These are phyloP conservation scores for Thaumatotibia leucotreta DNA, from an alignment of 1,140 invertebrate species.

Conservation along the genomic window DNA sequence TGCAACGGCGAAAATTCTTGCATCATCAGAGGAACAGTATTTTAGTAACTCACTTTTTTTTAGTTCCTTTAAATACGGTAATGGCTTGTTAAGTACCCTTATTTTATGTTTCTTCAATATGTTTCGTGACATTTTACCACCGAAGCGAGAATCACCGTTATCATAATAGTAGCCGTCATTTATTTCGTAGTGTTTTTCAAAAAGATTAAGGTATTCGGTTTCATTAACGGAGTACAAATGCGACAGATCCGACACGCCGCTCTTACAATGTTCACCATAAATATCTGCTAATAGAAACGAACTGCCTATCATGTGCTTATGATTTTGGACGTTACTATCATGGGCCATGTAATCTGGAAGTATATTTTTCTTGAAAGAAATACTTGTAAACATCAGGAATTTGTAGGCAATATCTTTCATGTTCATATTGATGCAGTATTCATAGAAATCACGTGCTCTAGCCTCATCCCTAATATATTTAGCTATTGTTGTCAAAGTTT, in stretches of 20 bases:
- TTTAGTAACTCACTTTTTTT: slow-evolving; percentile 30
- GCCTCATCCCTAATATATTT: slow-evolving; percentile 1
- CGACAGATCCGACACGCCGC: slow-evolving; percentile 13
- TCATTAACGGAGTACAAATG: slow-evolving; percentile 29
- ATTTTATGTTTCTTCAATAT: slow-evolving; percentile 48
- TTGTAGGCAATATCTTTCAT: slow-evolving; percentile 4
- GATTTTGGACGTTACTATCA: not conserved
- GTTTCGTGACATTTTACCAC: slow-evolving; percentile 39
- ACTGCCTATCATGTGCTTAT: slow-evolving; percentile 26
- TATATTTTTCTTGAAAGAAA: slow-evolving; percentile 25
- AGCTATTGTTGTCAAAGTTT: slow-evolving; percentile 7
- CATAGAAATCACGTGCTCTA: slow-evolving; percentile 14
- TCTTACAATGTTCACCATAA: not conserved
- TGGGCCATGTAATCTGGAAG: slow-evolving; percentile 11
- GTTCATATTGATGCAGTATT: slow-evolving; percentile 10
- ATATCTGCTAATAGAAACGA: slow-evolving; percentile 25
- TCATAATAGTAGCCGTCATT: not conserved
- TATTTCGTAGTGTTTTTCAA: slow-evolving; percentile 23
- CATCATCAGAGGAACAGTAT: slow-evolving; percentile 37
- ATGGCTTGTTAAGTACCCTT: slow-evolving; percentile 32
- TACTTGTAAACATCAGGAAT: slow-evolving; percentile 18
- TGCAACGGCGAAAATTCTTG: slow-evolving; percentile 31
- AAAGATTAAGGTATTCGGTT: slow-evolving; percentile 27
- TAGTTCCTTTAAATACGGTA: slow-evolving; percentile 34
- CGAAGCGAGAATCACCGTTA: slow-evolving; percentile 14